Evolutionary conservation across 2,888 invertebrate species (phyloP), one percentile per base, ranked within the genome.

Genomic region (Caenorhabditis sulstoni): DNA sequence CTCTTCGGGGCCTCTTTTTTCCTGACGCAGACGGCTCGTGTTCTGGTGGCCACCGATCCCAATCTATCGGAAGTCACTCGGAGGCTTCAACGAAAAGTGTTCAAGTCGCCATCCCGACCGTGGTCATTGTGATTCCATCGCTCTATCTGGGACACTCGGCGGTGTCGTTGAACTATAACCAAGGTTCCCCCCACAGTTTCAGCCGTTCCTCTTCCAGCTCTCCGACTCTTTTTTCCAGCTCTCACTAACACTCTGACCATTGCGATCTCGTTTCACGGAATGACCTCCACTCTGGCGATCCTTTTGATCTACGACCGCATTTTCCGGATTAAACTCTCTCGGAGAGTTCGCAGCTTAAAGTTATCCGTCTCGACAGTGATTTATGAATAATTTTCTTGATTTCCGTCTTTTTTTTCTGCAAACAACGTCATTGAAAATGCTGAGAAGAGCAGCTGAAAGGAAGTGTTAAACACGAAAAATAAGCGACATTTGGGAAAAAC

Each of bases 221-320:
- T n/a, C n/a, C n/a, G n/a, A n/a, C n/a, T n/a, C n/a, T n/a, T n/a
- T n/a, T n/a, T 58, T 70, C 9, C 53, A 70, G 59, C 64, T 22
- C 44, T 65, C 49, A 58, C 44, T 4, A 73, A 73, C 58, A 64
- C 65, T 22, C 58, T 58, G 22, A 35, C 59, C 7, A 44, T 73
- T 5, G 65, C 49, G 16, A 22, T 65, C 0, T 22, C 58, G 0
- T 73, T 73, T 16, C 73, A 73, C 16, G 73, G 73, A 58, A 73
- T 73, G 58, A 58, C 58, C 14, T 57, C 73, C 5, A 73, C 65
- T 2, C 20, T 73, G 0, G 65, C 65, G 2, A 64, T 73, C 7
- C 35, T 73, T 5, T 59, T 49, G n/a, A n/a, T n/a, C n/a, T n/a
- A n/a, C n/a, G n/a, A n/a, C n/a, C n/a, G n/a, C n/a, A n/a, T n/a